Evolutionary conservation across 2,113 vertebrate genomes (phyloP), one percentile per base, ranked within the genome.

Genomic region (Cricetomys ansorgei): DNA sequence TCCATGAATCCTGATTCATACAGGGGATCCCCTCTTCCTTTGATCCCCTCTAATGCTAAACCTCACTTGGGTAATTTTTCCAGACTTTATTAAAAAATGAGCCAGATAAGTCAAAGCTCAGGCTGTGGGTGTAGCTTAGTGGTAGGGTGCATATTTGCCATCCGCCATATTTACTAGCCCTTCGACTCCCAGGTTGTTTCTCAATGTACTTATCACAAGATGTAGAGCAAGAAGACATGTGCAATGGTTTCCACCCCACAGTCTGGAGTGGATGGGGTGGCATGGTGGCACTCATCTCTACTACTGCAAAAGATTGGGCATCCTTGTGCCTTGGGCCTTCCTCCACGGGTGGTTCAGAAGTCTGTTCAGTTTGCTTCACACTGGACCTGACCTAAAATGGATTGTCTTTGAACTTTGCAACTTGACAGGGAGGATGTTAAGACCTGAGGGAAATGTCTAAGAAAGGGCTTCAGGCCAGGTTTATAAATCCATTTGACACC

Each of bases 391-490:
- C 69, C 50, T 91, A 76, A 94, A 88, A 55, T 69, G 84, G n/a
- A 31, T 76, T 77, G 73, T 69, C 53, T 95, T 92, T 93, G 70
- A 76, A 95, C 50, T 87, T 80, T 86, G 76, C n/a, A 96, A 53
- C 31, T 92, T 86, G n/a, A 62, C 88, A 95, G 72, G 70, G 75
- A 86, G 48, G 43, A 37, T 87, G 45, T 70, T 70, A 50, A 89
- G 65, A 77, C 67, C 53, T 73, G 64, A 93, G 31, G 29, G 48
- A 90, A 85, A 34, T 83, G 23, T 92, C 92, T 80, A 88, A n/a
- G 57, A 45, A 40, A 77, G 57, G 80, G 43, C 48, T 88, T 90
- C 64, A 73, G 40, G 53, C 11, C 67, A 64, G 11, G 27, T 80
- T 37, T 84, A 67, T 81, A 86, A 79, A 64, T 93, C 23, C 45